Percentiles rank a stretch among this genome's conserved stretches.
These are phyloP conservation scores for Pseudomyrmex pallidus DNA, from an alignment of 1,140 invertebrate species.

Conservation along the genomic window DNA sequence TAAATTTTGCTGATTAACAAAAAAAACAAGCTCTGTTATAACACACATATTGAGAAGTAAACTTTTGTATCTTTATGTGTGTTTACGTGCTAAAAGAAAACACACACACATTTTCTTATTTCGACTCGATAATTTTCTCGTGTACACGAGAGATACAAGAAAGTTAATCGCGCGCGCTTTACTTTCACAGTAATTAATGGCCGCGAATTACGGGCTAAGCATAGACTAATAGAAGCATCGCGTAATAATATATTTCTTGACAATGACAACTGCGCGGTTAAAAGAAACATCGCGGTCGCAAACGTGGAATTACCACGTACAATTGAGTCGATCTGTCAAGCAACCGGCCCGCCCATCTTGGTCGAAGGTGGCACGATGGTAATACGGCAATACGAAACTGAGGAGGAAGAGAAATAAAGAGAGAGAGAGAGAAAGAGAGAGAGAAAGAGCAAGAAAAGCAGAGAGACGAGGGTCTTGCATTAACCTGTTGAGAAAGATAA, in stretches of 20 bases:
- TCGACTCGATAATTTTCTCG: slow-evolving; percentile 20
- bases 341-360: slow-evolving; percentile 46
- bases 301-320: slow-evolving; percentile 56
- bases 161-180: slow-evolving; percentile 35
- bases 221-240: slow-evolving; percentile 60
- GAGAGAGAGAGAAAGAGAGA: slow-evolving; percentile 18
- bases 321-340: slow-evolving; percentile 62
- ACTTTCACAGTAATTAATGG: slow-evolving; percentile 49
- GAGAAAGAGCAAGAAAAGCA: not conserved
- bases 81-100: not conserved
- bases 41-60: no score
- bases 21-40: no score
- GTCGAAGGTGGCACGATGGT: slow-evolving; percentile 45
- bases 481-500: slow-evolving; percentile 56
- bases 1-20: no score
- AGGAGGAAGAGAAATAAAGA: slow-evolving; percentile 6
- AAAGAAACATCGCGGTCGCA: slow-evolving; percentile 53
- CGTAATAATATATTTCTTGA: slow-evolving; percentile 61
- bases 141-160: not conserved
- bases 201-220: slow-evolving; percentile 47
- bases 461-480: slow-evolving; percentile 51
- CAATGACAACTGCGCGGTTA: slow-evolving; percentile 55
- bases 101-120: not conserved
- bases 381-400: slow-evolving; percentile 39
- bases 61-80: not conserved